Percentiles rank a stretch among this genome's conserved stretches.
phyloP scores from a whole-genome alignment of 2,113 vertebrate species.

The Corythoichthys haematopterus region DNA sequence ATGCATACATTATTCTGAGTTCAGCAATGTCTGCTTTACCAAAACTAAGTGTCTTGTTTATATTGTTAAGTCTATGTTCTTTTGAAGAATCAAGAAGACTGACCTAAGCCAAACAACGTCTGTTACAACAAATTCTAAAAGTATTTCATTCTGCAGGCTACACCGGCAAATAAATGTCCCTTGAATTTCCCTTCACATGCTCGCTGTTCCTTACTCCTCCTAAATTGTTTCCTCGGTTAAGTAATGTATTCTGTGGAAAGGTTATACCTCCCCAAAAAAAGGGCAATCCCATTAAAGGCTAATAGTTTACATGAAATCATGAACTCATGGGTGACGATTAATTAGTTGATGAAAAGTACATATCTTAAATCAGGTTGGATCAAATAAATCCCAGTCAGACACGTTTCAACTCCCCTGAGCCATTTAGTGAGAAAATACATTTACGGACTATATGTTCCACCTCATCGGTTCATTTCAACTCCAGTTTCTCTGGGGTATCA shows the following conservation, averaged over 20 bases:
- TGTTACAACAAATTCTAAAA: conserved; percentile 32
- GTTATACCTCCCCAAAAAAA: conserved; percentile 62
- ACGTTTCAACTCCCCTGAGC: conserved; percentile 64
- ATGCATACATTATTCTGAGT: no score
- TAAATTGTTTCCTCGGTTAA: conserved; percentile 54
- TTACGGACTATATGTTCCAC: conserved; percentile 68
- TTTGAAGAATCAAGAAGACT: not conserved
- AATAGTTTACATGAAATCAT: conserved; percentile 70
- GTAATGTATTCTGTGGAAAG: conserved; percentile 68
- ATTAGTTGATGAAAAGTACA: conserved; percentile 70
- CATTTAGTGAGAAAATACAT: conserved; percentile 75
- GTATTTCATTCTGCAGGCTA: conserved; percentile 36
- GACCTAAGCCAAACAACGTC: conserved; percentile 24
- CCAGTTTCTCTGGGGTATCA: conserved; percentile 34
- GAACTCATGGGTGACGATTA: conserved; percentile 73
- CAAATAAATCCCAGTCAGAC: conserved; percentile 69
- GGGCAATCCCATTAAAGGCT: conserved; percentile 70
- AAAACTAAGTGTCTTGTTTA: not conserved
- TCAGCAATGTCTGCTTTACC: no score
- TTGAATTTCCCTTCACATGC: conserved; percentile 2
- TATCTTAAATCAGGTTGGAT: conserved; percentile 70
- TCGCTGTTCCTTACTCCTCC: conserved; percentile 28
- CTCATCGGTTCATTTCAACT: conserved; percentile 60
- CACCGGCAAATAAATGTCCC: conserved; percentile 14
- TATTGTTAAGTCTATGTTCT: not conserved